phyloP scores from a whole-genome alignment of 2,113 vertebrate species.

The Opisthocomus hoazin region DNA sequence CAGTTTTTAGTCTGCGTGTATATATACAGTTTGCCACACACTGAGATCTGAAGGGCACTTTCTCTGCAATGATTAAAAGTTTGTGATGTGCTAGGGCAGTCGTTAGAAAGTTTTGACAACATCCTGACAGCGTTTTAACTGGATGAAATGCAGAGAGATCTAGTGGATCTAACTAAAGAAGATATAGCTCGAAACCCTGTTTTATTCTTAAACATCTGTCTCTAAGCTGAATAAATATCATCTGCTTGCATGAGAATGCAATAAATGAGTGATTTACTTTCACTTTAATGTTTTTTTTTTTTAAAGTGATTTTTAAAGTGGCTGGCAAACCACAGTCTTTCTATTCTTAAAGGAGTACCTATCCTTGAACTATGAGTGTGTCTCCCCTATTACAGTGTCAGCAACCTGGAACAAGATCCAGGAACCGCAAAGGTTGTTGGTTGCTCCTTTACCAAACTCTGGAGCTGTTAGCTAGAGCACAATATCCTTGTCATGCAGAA shows the following conservation, averaged over 20 bases:
- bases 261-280: background rate
- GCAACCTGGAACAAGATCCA: background rate
- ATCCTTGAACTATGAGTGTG: background rate
- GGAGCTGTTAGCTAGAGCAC: background rate
- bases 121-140: background rate
- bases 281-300: background rate
- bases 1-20: background rate
- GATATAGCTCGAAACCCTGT: background rate
- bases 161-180: background rate
- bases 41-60: background rate
- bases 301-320: background rate
- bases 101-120: background rate
- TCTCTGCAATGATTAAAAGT: background rate
- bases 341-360: background rate
- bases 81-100: background rate
- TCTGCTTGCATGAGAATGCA: background rate
- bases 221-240: background rate
- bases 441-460: background rate
- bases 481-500: background rate
- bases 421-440: background rate
- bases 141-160: background rate
- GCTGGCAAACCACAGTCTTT: background rate
- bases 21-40: background rate
- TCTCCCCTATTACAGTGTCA: background rate
- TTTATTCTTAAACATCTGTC: background rate